Base-by-base conservation (phyloP, 2,888 invertebrate genomes). In the Lycophotia porphyrea region DNA sequence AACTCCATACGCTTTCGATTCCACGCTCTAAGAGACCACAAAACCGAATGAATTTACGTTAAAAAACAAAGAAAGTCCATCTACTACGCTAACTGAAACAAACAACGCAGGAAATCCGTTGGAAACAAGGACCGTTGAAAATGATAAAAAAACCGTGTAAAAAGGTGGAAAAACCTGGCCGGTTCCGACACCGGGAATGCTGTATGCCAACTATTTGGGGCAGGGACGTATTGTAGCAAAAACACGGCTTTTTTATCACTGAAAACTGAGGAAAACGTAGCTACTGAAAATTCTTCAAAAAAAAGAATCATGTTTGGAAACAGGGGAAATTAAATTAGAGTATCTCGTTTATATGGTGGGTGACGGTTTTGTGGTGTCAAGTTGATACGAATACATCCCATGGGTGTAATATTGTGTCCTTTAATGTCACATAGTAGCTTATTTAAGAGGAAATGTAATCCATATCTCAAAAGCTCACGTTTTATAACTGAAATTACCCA, bases 61-160 rank as follows among this genome's bases (percentile, higher is more conserved):
- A 78, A 74, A 78, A 78, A 71, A 64, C 27, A 82, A 72, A 44
- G 24, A 47, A 58, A 63, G 13, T 67, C 27, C 74, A 74, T 65
- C 36, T 74, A 71, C 81, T 71, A 68, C 67, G 63, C 76, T 87
- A 88, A 88, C 87, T 86, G 88, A 90, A 91, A 91, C 86, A 91
- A 90, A 91, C 89, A 85, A 84, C 78, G 77, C 84, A 81, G 88
- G 85, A 89, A 89, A 90, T 89, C 87, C 87, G 81, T 72, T 78
- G 82, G 84, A 88, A 90, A 89, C 89, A 73, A 88, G 84, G 82
- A 79, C 74, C 76, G 67, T 80, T 87, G 78, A 82, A 86, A 87
- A 89, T 84, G 84, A 80, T 84, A 87, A 78, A 85, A 85, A 87
- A 79, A 74, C 76, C 77, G n/a, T 73, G 69, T 64, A 76, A 73